Conservation (phyloP, 2,888 invertebrate genomes). For the Conomelus anceps region DNA sequence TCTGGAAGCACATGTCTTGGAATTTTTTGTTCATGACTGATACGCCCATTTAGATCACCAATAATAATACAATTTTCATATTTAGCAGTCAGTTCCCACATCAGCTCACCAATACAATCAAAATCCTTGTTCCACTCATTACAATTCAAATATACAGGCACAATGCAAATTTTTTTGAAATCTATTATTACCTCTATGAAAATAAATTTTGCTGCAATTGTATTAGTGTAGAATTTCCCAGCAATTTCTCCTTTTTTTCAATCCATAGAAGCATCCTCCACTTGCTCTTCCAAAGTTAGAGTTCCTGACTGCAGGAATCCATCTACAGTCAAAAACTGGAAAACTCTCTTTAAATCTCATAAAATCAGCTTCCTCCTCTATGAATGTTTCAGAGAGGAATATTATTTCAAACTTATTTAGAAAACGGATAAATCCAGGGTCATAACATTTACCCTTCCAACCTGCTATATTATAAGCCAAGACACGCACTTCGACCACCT, state of each 20-base stretch:
- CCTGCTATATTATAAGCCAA: neutral
- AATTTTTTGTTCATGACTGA: neutral
- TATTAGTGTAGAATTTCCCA: no score
- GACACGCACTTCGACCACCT: neutral
- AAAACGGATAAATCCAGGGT: neutral
- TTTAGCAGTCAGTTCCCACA: no score
- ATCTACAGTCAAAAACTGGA: neutral
- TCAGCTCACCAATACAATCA: neutral
- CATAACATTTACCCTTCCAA: no score
- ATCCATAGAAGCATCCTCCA: no score
- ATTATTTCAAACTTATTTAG: neutral
- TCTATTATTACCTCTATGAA: neutral
- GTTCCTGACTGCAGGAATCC: no score
- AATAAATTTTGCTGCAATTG: no score
- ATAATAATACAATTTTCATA: neutral
- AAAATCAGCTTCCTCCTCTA: neutral
- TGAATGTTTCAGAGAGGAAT: no score
- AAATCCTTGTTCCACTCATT: neutral
- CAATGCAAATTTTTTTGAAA: neutral
- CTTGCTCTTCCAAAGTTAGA: neutral
- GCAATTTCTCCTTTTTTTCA: no score
- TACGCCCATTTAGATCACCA: neutral
- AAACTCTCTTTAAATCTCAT: neutral
- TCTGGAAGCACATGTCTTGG: neutral
- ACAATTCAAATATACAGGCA: neutral